Conservation (phyloP, 2,797 vertebrate genomes). For the Ambastaia sidthimunki region DNA sequence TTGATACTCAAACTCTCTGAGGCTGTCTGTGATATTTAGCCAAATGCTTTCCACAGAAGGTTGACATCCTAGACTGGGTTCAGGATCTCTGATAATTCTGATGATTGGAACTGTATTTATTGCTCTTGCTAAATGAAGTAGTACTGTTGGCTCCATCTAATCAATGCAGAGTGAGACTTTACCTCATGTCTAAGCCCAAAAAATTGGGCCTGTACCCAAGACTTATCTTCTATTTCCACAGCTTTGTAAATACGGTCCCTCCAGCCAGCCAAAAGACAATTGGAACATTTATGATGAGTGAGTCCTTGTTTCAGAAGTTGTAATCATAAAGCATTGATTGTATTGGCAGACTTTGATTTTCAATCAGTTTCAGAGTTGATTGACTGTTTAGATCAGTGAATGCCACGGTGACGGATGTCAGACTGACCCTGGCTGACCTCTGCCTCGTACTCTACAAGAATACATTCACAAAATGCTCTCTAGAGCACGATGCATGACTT, state of each 20-base stretch:
- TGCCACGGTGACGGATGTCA: constrained; percentile 31
- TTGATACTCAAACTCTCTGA: constrained; percentile 30
- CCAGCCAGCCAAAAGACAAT: constrained; percentile 24
- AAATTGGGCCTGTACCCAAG: constrained; percentile 32
- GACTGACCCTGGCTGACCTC: constrained; percentile 22
- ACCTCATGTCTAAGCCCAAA: constrained; percentile 49
- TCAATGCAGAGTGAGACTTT: constrained; percentile 38
- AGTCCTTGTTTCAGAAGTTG: constrained; percentile 25
- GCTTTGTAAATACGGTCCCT: constrained; percentile 25
- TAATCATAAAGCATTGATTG: constrained; percentile 17
- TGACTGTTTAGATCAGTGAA: constrained; percentile 20
- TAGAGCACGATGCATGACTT: neutral
- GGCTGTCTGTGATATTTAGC: constrained; percentile 19
- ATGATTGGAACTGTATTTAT: constrained; percentile 35
- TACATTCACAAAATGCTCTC: constrained; percentile 37
- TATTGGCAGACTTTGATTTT: constrained; percentile 13
- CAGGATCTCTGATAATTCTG: constrained; percentile 6
- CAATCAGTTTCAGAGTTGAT: neutral
- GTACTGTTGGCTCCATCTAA: constrained; percentile 21
- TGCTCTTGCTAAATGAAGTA: constrained; percentile 7
- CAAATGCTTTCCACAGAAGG: constrained; percentile 39
- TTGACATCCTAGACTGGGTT: constrained; percentile 30
- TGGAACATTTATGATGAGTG: constrained; percentile 34
- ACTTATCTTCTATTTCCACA: constrained; percentile 47
- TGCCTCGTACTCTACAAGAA: constrained; percentile 23